Percentiles rank a stretch among this genome's conserved stretches.
Evolutionary conservation across 1,140 invertebrate species (phyloP).

Genomic region (Phenacoccus solenopsis): DNA sequence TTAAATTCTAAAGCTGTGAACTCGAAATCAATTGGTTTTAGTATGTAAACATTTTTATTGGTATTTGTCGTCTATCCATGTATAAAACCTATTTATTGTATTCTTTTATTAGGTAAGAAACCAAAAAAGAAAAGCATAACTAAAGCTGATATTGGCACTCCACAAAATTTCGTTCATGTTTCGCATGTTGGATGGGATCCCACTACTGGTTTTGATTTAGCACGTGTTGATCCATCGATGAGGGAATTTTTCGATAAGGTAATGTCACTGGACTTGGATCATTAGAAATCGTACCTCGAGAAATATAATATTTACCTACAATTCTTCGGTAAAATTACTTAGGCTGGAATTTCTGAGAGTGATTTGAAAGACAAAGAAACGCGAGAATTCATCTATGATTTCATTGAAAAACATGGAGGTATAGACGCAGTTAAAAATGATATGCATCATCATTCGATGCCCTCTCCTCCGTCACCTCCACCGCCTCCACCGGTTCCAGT

Average conservation of each 20-base stretch:
- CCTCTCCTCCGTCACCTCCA: slow-evolving; percentile 40
- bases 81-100: too few species aligned
- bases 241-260: slow-evolving; percentile 64
- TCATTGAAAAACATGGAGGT: slow-evolving; percentile 73
- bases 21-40: too few species aligned
- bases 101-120: too few species aligned
- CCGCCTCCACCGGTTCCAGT: slow-evolving; percentile 24
- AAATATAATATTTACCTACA: too few species aligned
- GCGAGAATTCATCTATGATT: slow-evolving; percentile 85
- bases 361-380: slow-evolving; percentile 75
- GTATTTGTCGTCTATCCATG: not conserved
- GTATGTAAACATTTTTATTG: too few species aligned
- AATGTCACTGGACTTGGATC: too few species aligned
- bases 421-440: slow-evolving; percentile 53
- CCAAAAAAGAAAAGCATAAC: slow-evolving; percentile 52
- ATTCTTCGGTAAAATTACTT: slow-evolving; percentile 18
- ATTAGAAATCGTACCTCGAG: too few species aligned
- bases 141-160: slow-evolving; percentile 82
- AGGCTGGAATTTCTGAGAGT: slow-evolving; percentile 64
- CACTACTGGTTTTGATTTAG: slow-evolving; percentile 58
- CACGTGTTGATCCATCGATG: slow-evolving; percentile 53
- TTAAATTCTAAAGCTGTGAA: not conserved
- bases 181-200: slow-evolving; percentile 83
- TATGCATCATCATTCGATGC: slow-evolving; percentile 27
- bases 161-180: slow-evolving; percentile 78